These are phyloP conservation scores for Ernsta delagoae DNA, from an alignment of 2,888 invertebrate species.

Conservation along the genomic window DNA sequence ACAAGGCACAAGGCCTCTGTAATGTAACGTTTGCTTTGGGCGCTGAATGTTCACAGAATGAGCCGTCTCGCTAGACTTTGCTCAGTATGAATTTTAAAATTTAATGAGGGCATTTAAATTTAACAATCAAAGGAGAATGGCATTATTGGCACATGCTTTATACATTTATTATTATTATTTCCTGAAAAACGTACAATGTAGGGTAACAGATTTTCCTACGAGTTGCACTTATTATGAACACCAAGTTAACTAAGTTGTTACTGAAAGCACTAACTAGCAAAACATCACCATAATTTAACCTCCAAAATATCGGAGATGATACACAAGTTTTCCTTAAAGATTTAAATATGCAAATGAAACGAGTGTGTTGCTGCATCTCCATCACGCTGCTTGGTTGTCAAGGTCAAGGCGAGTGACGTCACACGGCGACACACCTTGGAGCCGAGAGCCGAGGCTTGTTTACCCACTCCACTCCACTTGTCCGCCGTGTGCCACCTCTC, in stretches of 20 bases:
- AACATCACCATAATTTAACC: neutral
- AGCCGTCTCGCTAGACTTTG: neutral
- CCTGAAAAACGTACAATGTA: too few species aligned
- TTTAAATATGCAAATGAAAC: conserved; percentile 29
- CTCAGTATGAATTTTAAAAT: neutral
- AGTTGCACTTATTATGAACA: neutral
- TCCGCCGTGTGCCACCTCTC: conserved; percentile 5
- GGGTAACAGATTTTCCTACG: too few species aligned
- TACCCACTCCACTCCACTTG: conserved; percentile 17
- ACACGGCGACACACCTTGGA: conserved; percentile 23
- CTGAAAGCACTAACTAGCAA: neutral
- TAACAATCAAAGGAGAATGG: neutral
- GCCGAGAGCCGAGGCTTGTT: conserved; percentile 4
- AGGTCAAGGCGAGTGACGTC: conserved; percentile 36
- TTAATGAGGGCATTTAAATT: neutral
- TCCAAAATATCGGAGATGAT: conserved; percentile 10
- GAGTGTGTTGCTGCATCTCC: conserved; percentile 30
- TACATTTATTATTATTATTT: too few species aligned
- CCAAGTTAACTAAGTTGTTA: neutral
- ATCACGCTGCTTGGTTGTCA: conserved; percentile 29
- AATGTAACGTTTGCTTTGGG: neutral
- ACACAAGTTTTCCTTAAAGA: conserved; percentile 19
- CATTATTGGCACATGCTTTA: too few species aligned
- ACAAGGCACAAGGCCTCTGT: neutral
- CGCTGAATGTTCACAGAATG: neutral